Evolutionary conservation across 2,113 vertebrate species (phyloP).

Genomic region (Colinus virginianus): DNA sequence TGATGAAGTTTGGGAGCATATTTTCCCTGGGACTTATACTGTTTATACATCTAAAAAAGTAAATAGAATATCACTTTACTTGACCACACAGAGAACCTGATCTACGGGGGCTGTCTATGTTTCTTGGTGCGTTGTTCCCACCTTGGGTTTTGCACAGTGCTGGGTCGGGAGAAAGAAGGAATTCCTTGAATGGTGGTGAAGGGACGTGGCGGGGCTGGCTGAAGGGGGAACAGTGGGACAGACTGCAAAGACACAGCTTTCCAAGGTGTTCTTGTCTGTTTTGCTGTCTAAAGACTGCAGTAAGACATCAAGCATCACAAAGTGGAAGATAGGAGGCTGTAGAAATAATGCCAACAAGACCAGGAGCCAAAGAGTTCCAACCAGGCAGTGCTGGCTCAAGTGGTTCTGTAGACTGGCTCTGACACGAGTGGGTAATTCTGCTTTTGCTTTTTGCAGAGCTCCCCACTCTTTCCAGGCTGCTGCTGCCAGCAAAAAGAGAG

Average conservation of each 20-base stretch:
- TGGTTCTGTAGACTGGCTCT: background rate
- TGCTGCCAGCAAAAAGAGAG: constrained; percentile 59
- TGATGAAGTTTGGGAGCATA: constrained; percentile 53
- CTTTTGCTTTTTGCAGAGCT: background rate
- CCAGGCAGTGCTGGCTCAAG: background rate
- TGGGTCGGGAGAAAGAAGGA: background rate
- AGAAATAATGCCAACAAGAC: accelerated
- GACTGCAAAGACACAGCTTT: accelerated
- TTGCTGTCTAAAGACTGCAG: background rate
- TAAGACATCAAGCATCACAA: background rate
- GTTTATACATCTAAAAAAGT: constrained; percentile 58
- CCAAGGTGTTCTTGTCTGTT: background rate
- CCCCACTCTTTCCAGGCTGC: background rate
- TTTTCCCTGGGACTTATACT: constrained; percentile 69
- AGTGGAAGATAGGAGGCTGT: accelerated
- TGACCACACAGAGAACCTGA: constrained; percentile 65
- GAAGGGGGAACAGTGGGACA: accelerated
- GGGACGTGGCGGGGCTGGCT: background rate
- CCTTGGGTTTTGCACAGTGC: background rate
- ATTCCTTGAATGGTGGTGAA: background rate
- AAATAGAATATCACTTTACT: constrained; percentile 71
- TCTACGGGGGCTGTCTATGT: background rate
- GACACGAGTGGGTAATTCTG: background rate
- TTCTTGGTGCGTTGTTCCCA: constrained; percentile 50
- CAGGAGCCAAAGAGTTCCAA: background rate